Evolutionary conservation across 2,888 invertebrate species (phyloP), one percentile per base, ranked within the genome.

Genomic region (Crossocerus cetratus): DNA sequence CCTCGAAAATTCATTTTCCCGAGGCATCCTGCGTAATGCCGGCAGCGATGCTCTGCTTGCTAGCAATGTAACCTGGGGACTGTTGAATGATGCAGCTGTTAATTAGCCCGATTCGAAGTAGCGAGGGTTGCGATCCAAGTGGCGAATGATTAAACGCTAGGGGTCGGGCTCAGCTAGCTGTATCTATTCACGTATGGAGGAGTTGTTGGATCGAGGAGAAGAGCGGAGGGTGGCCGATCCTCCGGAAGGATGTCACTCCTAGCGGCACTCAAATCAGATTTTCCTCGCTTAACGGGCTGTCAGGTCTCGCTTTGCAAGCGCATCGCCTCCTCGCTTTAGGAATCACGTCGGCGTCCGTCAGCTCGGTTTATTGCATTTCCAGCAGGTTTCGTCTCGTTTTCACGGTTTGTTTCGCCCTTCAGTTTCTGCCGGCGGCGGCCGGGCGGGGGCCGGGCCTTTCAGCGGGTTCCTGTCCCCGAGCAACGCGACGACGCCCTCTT

Each of bases 331-430:
- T 73, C 77, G 81, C 76, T 76, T 69, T 78, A 77, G 76, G 80
- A 82, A 79, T 83, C 83, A 78, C 84, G 82, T 80, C 78, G 80
- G 71, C 80, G 77, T 77, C 81, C 82, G 78, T 81, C 82, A 82
- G 73, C 69, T 72, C 78, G 80, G 84, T 86, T 82, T 87, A 86
- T 86, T 86, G 86, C 86, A 81, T 86, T 86, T 85, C 81, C 80
- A 83, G 74, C 81, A 76, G 81, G 74, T 83, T 82, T 80, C 84
- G 80, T 83, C 86, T 83, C 83, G 84, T 85, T 87, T 87, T 86
- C 86, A 86, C 83, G 86, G 82, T 82, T 86, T 85, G 85, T 86
- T 84, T 86, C 85, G 79, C 69, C 82, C 75, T 80, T 82, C 83
- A 72, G 82, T 82, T 78, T 59, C 80, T 64, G 64, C 65, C 55